Conservation (phyloP, 2,888 invertebrate species). For the Cephus pulcher region DNA sequence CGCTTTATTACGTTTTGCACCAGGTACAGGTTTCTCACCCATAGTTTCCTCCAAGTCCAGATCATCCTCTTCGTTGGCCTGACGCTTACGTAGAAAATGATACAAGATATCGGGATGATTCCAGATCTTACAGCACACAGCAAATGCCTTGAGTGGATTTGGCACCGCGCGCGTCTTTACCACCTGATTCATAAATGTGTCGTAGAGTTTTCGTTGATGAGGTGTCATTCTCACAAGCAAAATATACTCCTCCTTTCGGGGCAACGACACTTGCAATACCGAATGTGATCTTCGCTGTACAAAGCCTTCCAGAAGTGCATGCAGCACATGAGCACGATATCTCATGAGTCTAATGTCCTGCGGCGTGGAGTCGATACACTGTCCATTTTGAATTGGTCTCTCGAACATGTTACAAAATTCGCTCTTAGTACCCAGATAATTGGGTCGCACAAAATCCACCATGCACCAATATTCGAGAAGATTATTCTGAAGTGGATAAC, state of each 20-base stretch:
- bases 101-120: slow-evolving; percentile 94
- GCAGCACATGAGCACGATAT: slow-evolving; percentile 94
- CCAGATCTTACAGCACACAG: slow-evolving; percentile 99
- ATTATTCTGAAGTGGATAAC: slow-evolving; percentile 98
- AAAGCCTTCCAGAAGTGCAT: slow-evolving; percentile 93
- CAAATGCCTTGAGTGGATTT: slow-evolving; percentile 97
- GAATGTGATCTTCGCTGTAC: slow-evolving; percentile 96
- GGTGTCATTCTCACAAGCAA: slow-evolving; percentile 88
- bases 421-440: slow-evolving; percentile 95
- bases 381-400: slow-evolving; percentile 97
- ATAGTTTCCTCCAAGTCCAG: slow-evolving; percentile 84
- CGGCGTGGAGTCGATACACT: slow-evolving; percentile 96
- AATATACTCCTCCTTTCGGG: slow-evolving; percentile 95
- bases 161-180: slow-evolving; percentile 87
- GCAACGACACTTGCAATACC: slow-evolving; percentile 91
- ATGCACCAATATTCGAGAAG: slow-evolving; percentile 97
- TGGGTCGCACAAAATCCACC: slow-evolving; percentile 98
- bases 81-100: slow-evolving; percentile 86
- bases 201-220: slow-evolving; percentile 91
- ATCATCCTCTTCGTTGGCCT: slow-evolving; percentile 82
- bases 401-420: slow-evolving; percentile 99
- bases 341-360: slow-evolving; percentile 94
- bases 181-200: slow-evolving; percentile 93
- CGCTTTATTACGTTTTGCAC: slow-evolving; percentile 60
- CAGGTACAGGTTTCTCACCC: slow-evolving; percentile 65